These are phyloP conservation scores for Stichodactyla helianthus DNA, from an alignment of 64 coral and sea anemone genomes.

Conservation along the genomic window DNA sequence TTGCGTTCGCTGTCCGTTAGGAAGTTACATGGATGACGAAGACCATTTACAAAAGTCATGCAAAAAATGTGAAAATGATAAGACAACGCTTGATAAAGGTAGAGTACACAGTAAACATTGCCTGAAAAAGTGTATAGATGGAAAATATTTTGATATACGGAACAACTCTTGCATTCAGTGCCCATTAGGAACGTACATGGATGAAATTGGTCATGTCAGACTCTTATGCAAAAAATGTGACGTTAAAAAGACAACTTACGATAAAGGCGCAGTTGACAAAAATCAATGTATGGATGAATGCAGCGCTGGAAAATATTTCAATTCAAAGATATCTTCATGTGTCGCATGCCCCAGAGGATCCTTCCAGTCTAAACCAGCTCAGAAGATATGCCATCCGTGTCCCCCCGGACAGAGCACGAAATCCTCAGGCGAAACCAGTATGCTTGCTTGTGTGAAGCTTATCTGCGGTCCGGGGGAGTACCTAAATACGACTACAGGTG, in stretches of 20 bases:
- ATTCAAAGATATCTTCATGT: neutral
- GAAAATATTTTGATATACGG: neutral
- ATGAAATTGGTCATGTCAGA: neutral
- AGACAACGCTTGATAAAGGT: neutral
- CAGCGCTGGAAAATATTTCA: neutral
- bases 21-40: neutral
- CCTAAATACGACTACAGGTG: neutral
- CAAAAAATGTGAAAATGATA: neutral
- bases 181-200: neutral
- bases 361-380: neutral
- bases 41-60: neutral
- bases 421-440: neutral
- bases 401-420: neutral
- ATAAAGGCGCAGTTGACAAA: neutral
- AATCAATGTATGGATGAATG: neutral
- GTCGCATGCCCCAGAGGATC: neutral
- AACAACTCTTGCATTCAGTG: neutral
- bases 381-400: neutral
- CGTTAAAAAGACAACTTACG: neutral
- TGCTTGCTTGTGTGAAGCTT: neutral
- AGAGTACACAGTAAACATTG: neutral
- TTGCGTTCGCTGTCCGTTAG: neutral
- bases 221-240: neutral
- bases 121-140: neutral
- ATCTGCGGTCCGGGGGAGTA: slow-evolving; percentile 10